Evolutionary conservation across 1,140 invertebrate genomes (phyloP), one percentile per base, ranked within the genome.

Genomic region (Trichonephila clavata): DNA sequence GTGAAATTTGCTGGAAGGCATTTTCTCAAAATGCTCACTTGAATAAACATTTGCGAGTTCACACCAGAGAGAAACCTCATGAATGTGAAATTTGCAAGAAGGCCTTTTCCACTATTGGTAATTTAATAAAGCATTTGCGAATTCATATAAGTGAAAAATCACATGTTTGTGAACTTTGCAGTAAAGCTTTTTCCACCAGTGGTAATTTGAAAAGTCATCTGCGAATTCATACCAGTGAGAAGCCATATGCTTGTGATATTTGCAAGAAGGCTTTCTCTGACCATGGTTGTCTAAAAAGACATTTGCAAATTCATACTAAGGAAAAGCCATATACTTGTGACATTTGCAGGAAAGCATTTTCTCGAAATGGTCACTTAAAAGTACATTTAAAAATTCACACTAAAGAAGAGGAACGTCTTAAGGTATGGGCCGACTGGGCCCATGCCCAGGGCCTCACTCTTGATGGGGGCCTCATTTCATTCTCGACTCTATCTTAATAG

Each of bases 321-420:
- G 99, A 99, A 96, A 99, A 99, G 95, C 99, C 99, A 0, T 99
- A 99, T 96, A 98, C 97, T 0, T 99, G 98, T 95, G 97, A 98
- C 95, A 97, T 98, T 0, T 99, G 99, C 96, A 98, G 97, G 24
- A 99, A 99, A 95, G 99, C 99, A 0, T 99, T 99, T 96, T 99
- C 98, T 95, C 99, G 99, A 96, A 99, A 99, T 3, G 99, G 98
- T 16, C 99, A 99, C 96, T 96, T 99, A 92, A 98, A 99, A 0
- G 99, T 99, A 96, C 99, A 99, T 96, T 99, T 99, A 96, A 99
- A 99, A 94, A 99, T 99, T 3, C 99, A 99, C 96, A 99, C 99
- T 43, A 99, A 99, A 96, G 98, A 99, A 97, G 2, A 39, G 32
- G 32, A 4, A 39, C 32, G 32, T 39, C 32, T 39, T 39, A 39